phyloP scores from a whole-genome alignment of 1,140 invertebrate species.

The Drosophila lini region DNA sequence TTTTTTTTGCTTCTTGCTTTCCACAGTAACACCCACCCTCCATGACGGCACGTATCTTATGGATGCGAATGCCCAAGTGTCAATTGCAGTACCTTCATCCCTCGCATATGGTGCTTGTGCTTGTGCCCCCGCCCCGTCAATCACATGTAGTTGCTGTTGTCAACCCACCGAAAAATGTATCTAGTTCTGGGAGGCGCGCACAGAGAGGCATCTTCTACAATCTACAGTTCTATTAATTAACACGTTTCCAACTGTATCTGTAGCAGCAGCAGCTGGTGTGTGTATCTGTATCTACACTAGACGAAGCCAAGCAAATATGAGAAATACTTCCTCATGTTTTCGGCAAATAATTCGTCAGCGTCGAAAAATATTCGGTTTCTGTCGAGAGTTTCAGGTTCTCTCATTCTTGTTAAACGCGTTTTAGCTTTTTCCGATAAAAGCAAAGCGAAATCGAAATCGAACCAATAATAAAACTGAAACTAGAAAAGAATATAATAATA shows the following conservation, averaged over 20 bases:
- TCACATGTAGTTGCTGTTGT: constrained; percentile 16
- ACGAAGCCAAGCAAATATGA: constrained; percentile 23
- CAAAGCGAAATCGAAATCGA: neutral
- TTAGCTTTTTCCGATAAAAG: constrained; percentile 29
- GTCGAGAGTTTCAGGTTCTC: constrained; percentile 16
- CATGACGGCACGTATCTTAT: neutral
- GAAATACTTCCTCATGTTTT: constrained; percentile 56
- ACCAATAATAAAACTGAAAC: neutral
- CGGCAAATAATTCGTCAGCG: constrained; percentile 45
- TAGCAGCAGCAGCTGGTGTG: constrained; percentile 5
- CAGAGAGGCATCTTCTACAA: constrained; percentile 20
- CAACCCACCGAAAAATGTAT: constrained; percentile 20
- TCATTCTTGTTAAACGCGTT: constrained; percentile 32
- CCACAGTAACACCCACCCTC: neutral
- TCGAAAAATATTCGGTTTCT: constrained; percentile 20
- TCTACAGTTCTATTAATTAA: constrained; percentile 46
- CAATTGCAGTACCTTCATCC: constrained; percentile 26
- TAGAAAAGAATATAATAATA: neutral
- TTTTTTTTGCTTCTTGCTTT: no score
- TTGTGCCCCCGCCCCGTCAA: neutral
- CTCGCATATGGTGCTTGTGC: constrained; percentile 5
- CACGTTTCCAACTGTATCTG: constrained; percentile 35
- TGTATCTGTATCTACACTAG: constrained; percentile 27
- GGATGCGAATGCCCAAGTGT: constrained; percentile 6
- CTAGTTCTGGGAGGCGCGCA: neutral